Evolutionary conservation across 2,888 invertebrate genomes (phyloP), one percentile per base, ranked within the genome.

Genomic region (Drosophila mayaguana): DNA sequence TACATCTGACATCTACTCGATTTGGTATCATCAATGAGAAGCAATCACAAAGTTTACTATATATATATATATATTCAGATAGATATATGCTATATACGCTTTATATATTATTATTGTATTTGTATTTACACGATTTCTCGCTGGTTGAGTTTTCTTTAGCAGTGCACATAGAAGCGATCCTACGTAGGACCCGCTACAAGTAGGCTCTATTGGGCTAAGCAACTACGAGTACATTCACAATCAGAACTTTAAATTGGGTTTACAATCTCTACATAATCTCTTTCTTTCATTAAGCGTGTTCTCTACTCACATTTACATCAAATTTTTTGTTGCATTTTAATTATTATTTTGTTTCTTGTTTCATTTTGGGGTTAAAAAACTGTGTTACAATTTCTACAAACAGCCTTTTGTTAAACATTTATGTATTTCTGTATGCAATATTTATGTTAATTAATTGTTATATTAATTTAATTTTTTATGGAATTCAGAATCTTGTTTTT

Each of bases 351-450:
- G 53, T 75, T 77, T 64, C 42, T 46, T 28, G 50, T 25, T 63
- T 28, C 42, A 28, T 42, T 62, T 63, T 68, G 8, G 68, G 68
- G 54, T 64, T 69, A 75, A 89, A 80, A 87, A 81, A 90, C 87
- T 89, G 82, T 88, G 76, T 87, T 77, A 89, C 88, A 88, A 90
- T 89, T 90, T 91, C 89, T 91, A 92, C 90, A 89, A 91, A 91
- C 91, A 91, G 91, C 92, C 91, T 90, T 92, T 88, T 88, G 91
- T 91, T 91, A 90, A 91, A 91, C 89, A 83, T 68, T 66, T 75
- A 81, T 66, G 20, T 72, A 53, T 76, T 50, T 42, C 55, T 64
- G 64, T 71, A 57, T 73, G 70, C 67, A 62, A 63, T 69, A 65
- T 69, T 65, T 57, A 56, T 25, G 54, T 40, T 54, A 18, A 36